Percentiles rank a stretch among this genome's conserved stretches.
Conservation (phyloP, 2,113 vertebrate genomes). For the Donacobius atricapilla region DNA sequence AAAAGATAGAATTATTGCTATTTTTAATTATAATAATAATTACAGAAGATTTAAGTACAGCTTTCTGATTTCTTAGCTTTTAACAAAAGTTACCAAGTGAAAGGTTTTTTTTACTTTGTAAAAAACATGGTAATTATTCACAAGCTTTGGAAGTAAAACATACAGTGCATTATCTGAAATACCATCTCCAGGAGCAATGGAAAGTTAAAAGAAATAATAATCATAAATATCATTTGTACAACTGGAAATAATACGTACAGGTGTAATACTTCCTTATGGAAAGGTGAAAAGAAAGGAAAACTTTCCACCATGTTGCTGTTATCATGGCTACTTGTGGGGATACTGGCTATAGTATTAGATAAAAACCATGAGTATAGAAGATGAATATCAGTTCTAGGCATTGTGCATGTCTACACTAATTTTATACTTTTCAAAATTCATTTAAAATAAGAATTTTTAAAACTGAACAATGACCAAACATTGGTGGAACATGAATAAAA, state of each 20-base stretch:
- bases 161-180: background rate
- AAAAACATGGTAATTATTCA: background rate
- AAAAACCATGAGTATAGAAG: background rate
- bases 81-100: background rate
- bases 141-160: background rate
- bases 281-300: background rate
- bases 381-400: accelerated
- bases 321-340: background rate
- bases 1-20: background rate
- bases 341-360: background rate
- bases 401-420: background rate
- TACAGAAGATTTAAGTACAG: background rate
- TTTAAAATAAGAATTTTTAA: background rate
- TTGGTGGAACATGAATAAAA: background rate
- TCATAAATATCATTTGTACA: background rate
- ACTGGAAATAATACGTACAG: background rate
- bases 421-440: background rate
- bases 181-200: background rate
- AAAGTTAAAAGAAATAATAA: background rate
- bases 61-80: background rate
- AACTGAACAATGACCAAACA: background rate
- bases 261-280: background rate
- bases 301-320: background rate
- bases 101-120: background rate
- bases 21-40: background rate